Conservation (phyloP, 2,113 vertebrate genomes). For the Callipepla californica region DNA sequence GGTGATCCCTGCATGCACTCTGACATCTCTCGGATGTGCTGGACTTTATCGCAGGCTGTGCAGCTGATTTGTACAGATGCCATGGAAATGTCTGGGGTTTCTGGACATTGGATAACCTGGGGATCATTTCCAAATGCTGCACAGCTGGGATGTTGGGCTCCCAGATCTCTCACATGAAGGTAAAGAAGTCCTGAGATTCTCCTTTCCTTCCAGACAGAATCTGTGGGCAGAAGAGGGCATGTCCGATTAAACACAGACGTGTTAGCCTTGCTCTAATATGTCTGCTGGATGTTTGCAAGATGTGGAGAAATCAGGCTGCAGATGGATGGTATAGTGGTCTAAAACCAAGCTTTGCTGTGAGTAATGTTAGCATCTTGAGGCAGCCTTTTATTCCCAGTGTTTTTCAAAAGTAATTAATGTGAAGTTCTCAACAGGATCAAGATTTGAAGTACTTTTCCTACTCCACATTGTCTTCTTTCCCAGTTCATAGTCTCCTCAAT, state of each 20-base stretch:
- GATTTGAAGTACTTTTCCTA: not conserved
- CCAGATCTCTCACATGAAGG: slow-evolving; percentile 13
- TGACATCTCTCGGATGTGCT: not conserved
- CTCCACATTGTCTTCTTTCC: not conserved
- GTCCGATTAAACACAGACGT: slow-evolving; percentile 1
- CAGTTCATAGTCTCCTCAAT: not conserved
- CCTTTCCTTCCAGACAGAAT: slow-evolving; percentile 26
- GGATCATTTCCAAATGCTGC: not conserved
- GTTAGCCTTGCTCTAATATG: slow-evolving; percentile 19
- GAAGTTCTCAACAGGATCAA: not conserved
- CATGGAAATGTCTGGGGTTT: not conserved
- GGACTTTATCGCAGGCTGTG: not conserved
- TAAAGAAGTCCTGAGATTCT: slow-evolving; percentile 4
- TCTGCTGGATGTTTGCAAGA: slow-evolving; percentile 40
- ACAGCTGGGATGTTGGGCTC: not conserved
- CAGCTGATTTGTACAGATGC: not conserved
- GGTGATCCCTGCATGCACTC: slow-evolving; percentile 24
- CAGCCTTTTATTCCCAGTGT: slow-evolving; percentile 22
- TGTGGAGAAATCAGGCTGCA: slow-evolving; percentile 33
- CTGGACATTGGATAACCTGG: not conserved
- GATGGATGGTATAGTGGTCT: slow-evolving; percentile 10
- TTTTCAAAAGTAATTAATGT: slow-evolving; percentile 37
- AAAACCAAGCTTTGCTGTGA: slow-evolving; percentile 35
- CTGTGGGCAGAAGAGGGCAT: slow-evolving; percentile 35
- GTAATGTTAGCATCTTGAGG: slow-evolving; percentile 35